A percentile compares a stretch with the other conserved stretches of the same genome.
phyloP scores from a whole-genome alignment of 2,888 invertebrate genomes.

The Cephus pygmeus region DNA sequence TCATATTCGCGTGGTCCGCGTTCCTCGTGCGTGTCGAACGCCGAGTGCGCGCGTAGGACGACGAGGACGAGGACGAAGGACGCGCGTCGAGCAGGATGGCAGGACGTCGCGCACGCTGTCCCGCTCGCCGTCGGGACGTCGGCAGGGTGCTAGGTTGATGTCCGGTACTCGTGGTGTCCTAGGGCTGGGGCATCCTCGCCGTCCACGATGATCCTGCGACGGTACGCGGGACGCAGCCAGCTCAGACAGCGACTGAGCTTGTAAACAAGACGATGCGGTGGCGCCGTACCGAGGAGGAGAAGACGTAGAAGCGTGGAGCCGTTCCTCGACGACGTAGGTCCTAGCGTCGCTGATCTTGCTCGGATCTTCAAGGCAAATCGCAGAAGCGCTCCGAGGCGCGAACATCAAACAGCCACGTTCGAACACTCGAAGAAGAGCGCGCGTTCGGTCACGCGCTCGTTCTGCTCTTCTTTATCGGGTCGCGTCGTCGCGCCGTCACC shows the following conservation, averaged over 20 bases:
- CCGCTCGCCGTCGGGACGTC: constrained; percentile 9
- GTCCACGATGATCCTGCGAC: background rate
- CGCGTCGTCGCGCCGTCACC: background rate
- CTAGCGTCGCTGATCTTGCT: background rate
- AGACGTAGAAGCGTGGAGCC: background rate
- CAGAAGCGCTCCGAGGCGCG: background rate
- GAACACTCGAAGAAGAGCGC: background rate
- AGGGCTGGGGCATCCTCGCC: background rate
- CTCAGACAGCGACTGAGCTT: background rate
- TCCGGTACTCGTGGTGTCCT: background rate
- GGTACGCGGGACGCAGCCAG: background rate
- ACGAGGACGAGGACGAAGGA: constrained; percentile 1
- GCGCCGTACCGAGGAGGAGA: background rate
- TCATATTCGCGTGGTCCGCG: constrained; percentile 56
- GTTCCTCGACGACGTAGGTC: background rate
- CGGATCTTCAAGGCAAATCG: background rate
- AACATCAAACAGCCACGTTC: background rate
- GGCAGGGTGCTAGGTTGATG: background rate
- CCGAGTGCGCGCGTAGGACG: background rate
- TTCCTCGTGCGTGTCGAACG: constrained; percentile 8
- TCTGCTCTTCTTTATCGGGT: background rate
- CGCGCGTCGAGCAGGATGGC: constrained; percentile 20
- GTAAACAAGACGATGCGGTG: background rate
- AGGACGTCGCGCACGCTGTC: constrained; percentile 8
- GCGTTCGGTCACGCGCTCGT: background rate